A percentile compares a stretch with the other conserved stretches of the same genome.
Conservation (phyloP, 2,113 vertebrate genomes). For the Microcebus ravelobensis region DNA sequence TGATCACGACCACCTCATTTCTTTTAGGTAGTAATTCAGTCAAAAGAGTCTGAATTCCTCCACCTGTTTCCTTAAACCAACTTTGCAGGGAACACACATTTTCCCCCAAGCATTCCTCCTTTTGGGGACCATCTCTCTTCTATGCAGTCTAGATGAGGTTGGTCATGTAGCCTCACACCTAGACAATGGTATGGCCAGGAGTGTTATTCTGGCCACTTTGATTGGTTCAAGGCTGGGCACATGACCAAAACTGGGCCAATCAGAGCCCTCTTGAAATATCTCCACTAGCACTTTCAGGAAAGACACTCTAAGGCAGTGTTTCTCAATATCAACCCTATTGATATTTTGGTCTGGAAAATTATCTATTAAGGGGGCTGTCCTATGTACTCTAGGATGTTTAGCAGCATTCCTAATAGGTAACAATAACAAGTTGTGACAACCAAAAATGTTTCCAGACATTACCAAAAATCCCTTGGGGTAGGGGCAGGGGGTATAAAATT, state of each 20-base stretch:
- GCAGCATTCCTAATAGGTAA: background rate
- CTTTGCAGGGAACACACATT: background rate
- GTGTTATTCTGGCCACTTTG: background rate
- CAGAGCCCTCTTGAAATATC: background rate
- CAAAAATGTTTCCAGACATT: background rate
- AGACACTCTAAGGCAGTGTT: background rate
- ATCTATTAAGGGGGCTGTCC: background rate
- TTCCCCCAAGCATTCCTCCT: background rate
- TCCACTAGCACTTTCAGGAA: background rate
- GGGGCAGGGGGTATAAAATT: background rate
- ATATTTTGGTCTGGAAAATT: background rate
- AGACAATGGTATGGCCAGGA: background rate
- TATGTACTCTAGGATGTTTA: background rate
- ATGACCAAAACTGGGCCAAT: background rate
- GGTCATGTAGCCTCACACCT: background rate
- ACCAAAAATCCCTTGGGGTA: background rate
- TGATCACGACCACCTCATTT: background rate
- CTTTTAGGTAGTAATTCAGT: background rate
- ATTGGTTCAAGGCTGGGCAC: background rate
- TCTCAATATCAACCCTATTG: background rate
- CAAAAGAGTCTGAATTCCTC: background rate
- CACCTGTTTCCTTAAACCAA: background rate
- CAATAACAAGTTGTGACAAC: background rate
- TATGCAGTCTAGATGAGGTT: background rate
- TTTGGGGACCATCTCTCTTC: background rate